A percentile compares a stretch with the other conserved stretches of the same genome.
phyloP scores from a whole-genome alignment of 2,113 vertebrate genomes.

The Nettapus auritus region DNA sequence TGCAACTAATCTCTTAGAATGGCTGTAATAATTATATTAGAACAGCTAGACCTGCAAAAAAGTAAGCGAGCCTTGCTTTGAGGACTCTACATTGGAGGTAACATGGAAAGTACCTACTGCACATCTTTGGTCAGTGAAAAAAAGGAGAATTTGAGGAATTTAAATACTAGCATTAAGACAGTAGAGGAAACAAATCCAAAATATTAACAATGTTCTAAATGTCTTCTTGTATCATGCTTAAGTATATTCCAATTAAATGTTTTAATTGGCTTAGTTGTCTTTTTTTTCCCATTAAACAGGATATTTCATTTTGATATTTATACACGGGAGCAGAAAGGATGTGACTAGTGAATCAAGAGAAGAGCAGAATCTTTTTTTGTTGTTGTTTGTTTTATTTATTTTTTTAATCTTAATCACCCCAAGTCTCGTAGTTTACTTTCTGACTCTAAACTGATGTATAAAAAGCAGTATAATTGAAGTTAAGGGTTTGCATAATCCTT shows the following conservation, averaged over 20 bases:
- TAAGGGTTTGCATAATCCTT: constrained; percentile 23
- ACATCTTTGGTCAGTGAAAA: neutral
- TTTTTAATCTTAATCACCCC: neutral
- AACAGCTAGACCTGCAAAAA: neutral
- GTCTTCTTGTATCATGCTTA: neutral
- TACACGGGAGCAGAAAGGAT: neutral
- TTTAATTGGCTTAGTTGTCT: neutral
- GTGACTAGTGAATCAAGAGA: neutral
- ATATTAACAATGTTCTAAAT: neutral
- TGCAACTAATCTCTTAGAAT: neutral
- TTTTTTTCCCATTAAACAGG: neutral
- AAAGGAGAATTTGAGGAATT: neutral
- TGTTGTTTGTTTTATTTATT: too few species aligned
- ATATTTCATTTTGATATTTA: neutral
- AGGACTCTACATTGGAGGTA: neutral
- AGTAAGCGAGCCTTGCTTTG: neutral
- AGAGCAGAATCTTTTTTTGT: neutral
- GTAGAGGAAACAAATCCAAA: neutral
- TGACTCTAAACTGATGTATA: neutral
- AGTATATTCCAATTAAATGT: neutral
- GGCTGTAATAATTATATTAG: neutral
- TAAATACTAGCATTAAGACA: neutral
- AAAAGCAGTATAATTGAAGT: neutral
- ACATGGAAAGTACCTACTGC: neutral
- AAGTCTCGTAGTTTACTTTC: neutral